Evolutionary conservation across 2,888 invertebrate genomes (phyloP).

Genomic region (Plebejus anna): DNA sequence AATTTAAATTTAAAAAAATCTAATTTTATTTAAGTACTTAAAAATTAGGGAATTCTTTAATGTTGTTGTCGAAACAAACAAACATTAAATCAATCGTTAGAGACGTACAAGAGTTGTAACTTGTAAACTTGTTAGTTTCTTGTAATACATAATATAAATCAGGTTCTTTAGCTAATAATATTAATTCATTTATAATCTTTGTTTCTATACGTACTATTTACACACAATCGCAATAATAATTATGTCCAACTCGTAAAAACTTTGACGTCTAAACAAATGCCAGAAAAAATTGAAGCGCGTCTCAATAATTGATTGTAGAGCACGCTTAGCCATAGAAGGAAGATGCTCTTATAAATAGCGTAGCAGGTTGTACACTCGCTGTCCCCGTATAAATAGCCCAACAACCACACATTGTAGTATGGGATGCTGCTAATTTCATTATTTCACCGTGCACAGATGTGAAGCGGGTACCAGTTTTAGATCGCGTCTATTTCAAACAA

Average conservation of each 20-base stretch:
- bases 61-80: too few relatives aligned
- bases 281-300: slow-evolving; percentile 51
- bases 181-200: background rate
- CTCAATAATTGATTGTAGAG: slow-evolving; percentile 58
- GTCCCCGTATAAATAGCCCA: background rate
- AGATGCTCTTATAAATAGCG: slow-evolving; percentile 73
- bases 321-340: slow-evolving; percentile 68
- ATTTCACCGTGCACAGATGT: slow-evolving; percentile 48
- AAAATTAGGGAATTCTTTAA: too few relatives aligned
- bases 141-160: too few relatives aligned
- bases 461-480: slow-evolving; percentile 74
- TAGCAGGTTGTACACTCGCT: slow-evolving; percentile 47
- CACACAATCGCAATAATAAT: background rate
- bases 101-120: too few relatives aligned
- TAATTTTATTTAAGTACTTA: too few relatives aligned
- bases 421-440: background rate
- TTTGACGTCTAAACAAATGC: slow-evolving; percentile 46
- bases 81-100: too few relatives aligned
- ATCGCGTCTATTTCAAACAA: slow-evolving; percentile 72
- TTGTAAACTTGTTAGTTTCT: too few relatives aligned
- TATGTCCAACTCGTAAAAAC: slow-evolving; percentile 43
- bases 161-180: too few relatives aligned
- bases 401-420: background rate
- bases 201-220: background rate
- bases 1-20: too few relatives aligned